These are phyloP conservation scores for Dryocosmus kuriphilus DNA, from an alignment of 2,888 invertebrate genomes.

Conservation along the genomic window DNA sequence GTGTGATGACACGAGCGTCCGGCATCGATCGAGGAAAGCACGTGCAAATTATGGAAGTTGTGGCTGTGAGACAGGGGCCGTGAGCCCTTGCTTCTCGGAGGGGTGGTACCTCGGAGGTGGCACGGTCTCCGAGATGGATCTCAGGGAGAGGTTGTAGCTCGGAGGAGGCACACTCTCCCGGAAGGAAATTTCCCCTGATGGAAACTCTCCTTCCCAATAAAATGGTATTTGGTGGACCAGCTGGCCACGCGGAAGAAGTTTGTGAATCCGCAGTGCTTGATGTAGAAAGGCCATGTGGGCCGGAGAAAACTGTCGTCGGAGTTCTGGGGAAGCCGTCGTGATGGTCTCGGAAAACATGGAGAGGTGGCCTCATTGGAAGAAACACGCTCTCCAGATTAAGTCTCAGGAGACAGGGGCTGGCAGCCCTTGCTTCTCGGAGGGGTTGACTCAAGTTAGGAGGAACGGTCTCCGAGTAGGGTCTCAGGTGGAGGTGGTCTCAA, in stretches of 20 bases:
- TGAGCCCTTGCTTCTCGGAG: background rate
- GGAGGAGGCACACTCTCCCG: background rate
- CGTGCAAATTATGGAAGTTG: background rate
- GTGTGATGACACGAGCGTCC: background rate
- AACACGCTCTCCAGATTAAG: too few species aligned
- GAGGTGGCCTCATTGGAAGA: too few species aligned
- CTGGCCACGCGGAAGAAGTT: background rate
- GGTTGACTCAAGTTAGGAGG: background rate
- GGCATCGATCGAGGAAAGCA: background rate
- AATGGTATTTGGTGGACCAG: background rate
- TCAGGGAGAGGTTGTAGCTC: background rate
- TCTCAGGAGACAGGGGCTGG: background rate
- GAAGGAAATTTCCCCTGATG: background rate
- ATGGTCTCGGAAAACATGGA: too few species aligned
- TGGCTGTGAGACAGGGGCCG: background rate
- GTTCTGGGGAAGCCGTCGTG: too few species aligned
- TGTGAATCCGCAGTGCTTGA: too few species aligned
- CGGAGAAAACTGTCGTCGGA: too few species aligned
- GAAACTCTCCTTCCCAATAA: background rate
- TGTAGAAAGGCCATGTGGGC: too few species aligned
- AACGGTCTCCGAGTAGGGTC: background rate
- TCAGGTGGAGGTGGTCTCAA: background rate
- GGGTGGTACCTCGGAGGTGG: too few species aligned
- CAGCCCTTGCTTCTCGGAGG: background rate
- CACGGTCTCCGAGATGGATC: background rate